Evolutionary conservation across 2,888 invertebrate species (phyloP), one percentile per base, ranked within the genome.

Genomic region (Trachelus iudaicus): DNA sequence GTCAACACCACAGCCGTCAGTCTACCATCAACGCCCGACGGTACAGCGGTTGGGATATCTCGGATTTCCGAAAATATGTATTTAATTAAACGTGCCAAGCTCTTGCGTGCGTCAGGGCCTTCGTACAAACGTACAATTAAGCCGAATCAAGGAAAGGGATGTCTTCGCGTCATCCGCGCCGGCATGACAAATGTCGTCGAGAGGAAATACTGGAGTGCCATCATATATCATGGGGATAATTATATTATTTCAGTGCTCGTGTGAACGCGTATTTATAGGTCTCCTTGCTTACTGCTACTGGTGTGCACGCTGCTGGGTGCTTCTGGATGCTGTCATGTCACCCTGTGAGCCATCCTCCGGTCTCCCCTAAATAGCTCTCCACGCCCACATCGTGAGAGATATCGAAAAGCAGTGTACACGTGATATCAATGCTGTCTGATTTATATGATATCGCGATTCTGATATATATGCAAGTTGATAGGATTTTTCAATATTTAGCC

Each of bases 151-250:
- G 83, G 84, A 85, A 88, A 86, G 86, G 83, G 81, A 79, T 79
- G 69, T 81, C 81, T 82, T 84, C 81, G 81, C 81, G 84, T 88
- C 87, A 85, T 81, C 84, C 75, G 79, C 77, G 77, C 81, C 80
- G 78, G 77, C 40, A 88, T 88, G 88, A 88, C 86, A 85, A 87
- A 88, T 86, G 86, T 85, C 81, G 79, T 80, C 79, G 83, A 81
- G 81, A 86, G 83, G 85, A 85, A 88, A 84, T 83, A 83, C 83
- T 82, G 84, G 86, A 85, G 85, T 83, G 84, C 81, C 80, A 78
- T 82, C 86, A 87, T 91, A 90, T 85, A 89, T 91, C 90, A 90
- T 85, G 82, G 82, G 86, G 90, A 90, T 91, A 90, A 91, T 90
- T 91, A 90, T 90, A 90, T 91, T 90, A 90, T 83, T 84, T 79